phyloP scores from a whole-genome alignment of 2,888 invertebrate species.

The Pantelozetes paolii region DNA sequence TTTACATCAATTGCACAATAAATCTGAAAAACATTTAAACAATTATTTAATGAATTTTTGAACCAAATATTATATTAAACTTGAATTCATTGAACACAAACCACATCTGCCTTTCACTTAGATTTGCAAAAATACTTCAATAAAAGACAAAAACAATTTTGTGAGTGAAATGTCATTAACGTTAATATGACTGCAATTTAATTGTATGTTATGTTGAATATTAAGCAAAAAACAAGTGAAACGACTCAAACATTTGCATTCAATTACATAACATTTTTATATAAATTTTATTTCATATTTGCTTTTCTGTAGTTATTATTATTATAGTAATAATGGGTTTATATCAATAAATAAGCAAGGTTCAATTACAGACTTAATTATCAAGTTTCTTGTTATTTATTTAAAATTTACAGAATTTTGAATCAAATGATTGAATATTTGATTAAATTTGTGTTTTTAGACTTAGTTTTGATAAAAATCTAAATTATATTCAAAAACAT shows the following conservation, averaged over 20 bases:
- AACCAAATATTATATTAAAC: not conserved
- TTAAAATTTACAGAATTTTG: too few species aligned
- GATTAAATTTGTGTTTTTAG: too few species aligned
- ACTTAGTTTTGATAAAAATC: too few species aligned
- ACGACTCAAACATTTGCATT: not conserved
- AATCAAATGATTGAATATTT: too few species aligned
- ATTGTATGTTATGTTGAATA: not conserved
- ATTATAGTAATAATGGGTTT: not conserved
- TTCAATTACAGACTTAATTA: too few species aligned
- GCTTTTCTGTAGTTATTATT: not conserved
- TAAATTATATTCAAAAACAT: too few species aligned
- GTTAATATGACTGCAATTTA: not conserved
- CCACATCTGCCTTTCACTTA: not conserved
- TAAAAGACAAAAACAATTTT: not conserved
- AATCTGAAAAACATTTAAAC: too few species aligned
- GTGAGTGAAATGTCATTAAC: not conserved
- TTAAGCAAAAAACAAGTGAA: too few species aligned
- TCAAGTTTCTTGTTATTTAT: too few species aligned
- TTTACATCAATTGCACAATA: too few species aligned
- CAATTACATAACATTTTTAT: not conserved
- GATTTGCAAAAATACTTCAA: conserved; percentile 4
- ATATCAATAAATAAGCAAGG: too few species aligned
- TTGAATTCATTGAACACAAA: not conserved
- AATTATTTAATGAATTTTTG: too few species aligned
- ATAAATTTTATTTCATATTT: not conserved